Evolutionary conservation across 1,140 invertebrate genomes (phyloP).

Genomic region (Spodoptera frugiperda): DNA sequence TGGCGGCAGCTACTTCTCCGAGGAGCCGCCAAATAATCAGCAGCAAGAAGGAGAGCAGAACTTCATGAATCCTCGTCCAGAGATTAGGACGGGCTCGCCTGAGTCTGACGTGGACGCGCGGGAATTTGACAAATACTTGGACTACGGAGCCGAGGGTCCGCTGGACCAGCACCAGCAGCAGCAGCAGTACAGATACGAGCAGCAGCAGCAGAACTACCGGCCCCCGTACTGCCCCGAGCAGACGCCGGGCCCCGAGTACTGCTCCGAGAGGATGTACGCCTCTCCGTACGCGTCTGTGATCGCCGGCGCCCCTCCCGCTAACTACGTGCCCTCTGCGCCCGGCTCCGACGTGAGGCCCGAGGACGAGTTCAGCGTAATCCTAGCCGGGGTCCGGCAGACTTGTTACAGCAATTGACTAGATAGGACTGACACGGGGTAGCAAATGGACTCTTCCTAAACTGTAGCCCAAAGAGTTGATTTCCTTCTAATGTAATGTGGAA

Average conservation of each 20-base stretch:
- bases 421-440: conserved; percentile 57
- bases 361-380: conserved; percentile 94
- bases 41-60: conserved; percentile 67
- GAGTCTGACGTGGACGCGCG: conserved; percentile 87
- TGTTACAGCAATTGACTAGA: conserved; percentile 92
- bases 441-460: conserved; percentile 63
- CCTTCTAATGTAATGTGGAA: conserved; percentile 38
- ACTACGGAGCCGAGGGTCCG: conserved; percentile 84
- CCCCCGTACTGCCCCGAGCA: conserved; percentile 71
- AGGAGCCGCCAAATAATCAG: conserved; percentile 75
- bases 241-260: conserved; percentile 84
- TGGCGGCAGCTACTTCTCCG: conserved; percentile 83
- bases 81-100: conserved; percentile 81
- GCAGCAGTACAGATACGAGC: conserved; percentile 78
- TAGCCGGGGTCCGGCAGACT: conserved; percentile 94
- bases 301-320: conserved; percentile 66
- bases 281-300: conserved; percentile 81
- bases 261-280: conserved; percentile 81
- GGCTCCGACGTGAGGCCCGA: conserved; percentile 89
- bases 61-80: conserved; percentile 72
- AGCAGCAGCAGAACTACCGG: conserved; percentile 75
- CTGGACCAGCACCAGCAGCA: conserved; percentile 76
- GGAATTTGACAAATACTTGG: conserved; percentile 90
- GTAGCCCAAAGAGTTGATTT: conserved; percentile 75
- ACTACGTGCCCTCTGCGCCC: conserved; percentile 72